Evolutionary conservation across 2,113 vertebrate species (phyloP), one percentile per base, ranked within the genome.

Genomic region (Spizaetus ornatus): DNA sequence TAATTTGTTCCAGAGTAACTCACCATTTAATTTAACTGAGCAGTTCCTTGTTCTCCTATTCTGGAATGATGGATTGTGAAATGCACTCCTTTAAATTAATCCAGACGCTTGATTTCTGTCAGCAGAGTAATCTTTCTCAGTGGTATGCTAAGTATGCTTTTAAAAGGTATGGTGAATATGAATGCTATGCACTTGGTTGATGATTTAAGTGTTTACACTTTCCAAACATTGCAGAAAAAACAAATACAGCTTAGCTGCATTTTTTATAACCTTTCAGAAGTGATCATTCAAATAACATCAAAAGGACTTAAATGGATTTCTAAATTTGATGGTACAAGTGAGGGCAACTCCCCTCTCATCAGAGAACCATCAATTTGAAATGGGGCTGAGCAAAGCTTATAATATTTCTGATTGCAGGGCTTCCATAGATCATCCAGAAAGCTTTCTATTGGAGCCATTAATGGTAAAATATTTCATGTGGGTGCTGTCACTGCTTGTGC

Each of bases 181-280:
- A 94, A 94, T 78, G 82, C 72, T 94, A 94, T 65, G 94, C 59
- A 84, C 91, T 91, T 61, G 18, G 94, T 59, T 86, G 83, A 79
- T 91, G 91, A 96, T 91, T 95, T 96, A 96, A 97, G 95, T 95
- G 86, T 95, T 97, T 95, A 84, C 62, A 83, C 71, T 93, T 97
- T 86, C 84, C 55, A 80, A 89, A 70, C 53, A 43, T 63, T 0
- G 3, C 59, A 94, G 96, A 90, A 93, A 91, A 95, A 96, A 91
- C 95, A 95, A 96, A 96, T 86, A 69, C 0, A 10, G 69, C 88
- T 94, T 72, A 90, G 84, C 84, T 67, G 50, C 59, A 32, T 71
- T 95, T 92, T 94, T 95, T 53, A 78, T 84, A 92, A 82, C 67
- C 80, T 88, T 79, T 84, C 88, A 67, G 56, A 96, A 89, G 88